These are phyloP conservation scores for Eurytoma adleriae DNA, from an alignment of 2,888 invertebrate genomes.

Conservation along the genomic window DNA sequence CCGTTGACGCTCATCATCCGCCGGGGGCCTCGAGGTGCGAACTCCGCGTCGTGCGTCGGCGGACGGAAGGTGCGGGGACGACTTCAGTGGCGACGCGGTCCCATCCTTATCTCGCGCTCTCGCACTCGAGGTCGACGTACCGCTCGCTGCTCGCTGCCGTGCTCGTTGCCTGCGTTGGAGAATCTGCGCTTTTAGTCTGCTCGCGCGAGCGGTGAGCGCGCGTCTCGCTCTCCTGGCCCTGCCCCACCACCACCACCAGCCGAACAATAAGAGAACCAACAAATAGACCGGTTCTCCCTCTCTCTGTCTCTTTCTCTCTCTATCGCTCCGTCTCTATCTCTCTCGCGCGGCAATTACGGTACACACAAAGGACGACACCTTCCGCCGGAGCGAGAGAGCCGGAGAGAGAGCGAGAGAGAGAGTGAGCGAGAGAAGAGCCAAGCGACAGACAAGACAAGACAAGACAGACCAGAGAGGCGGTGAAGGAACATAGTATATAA, in stretches of 20 bases:
- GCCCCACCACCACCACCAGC: slow-evolving; percentile 24
- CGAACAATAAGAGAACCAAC: slow-evolving; percentile 8
- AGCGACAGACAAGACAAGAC: background rate
- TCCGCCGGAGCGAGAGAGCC: slow-evolving; percentile 3
- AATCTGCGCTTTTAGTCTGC: slow-evolving; percentile 42
- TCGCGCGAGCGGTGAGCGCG: background rate
- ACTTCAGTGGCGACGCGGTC: background rate
- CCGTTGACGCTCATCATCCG: slow-evolving; percentile 48
- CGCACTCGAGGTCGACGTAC: background rate
- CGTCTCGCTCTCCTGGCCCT: background rate
- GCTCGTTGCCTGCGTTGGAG: slow-evolving; percentile 16
- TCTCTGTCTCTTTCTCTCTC: background rate
- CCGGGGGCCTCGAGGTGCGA: background rate
- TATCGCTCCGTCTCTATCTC: too few species aligned
- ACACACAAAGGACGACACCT: slow-evolving; percentile 13
- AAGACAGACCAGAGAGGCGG: background rate
- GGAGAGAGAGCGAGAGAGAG: slow-evolving; percentile 14
- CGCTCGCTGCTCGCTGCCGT: slow-evolving; percentile 1
- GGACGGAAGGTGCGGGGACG: background rate
- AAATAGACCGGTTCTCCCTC: background rate
- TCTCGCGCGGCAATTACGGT: too few species aligned
- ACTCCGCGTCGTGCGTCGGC: background rate
- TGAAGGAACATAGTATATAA: background rate
- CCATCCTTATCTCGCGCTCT: background rate
- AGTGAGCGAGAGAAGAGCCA: background rate